These are phyloP conservation scores for Anguilla anguilla DNA, from an alignment of 2,797 vertebrate genomes.

Conservation along the genomic window DNA sequence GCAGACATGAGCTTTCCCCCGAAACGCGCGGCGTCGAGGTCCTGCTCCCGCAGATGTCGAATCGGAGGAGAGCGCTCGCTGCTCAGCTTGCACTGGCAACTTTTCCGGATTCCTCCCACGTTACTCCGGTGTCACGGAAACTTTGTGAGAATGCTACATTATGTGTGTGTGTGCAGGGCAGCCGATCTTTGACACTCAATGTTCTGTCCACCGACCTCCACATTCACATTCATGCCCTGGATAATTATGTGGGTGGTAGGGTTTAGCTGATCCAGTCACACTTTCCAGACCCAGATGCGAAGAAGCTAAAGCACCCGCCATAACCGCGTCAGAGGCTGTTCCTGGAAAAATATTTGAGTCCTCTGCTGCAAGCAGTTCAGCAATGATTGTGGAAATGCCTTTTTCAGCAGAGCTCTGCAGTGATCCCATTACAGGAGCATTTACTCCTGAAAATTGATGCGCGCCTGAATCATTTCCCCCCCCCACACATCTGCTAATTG, in stretches of 20 bases:
- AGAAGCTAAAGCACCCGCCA: too few relatives aligned
- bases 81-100: background rate
- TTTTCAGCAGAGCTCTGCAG: background rate
- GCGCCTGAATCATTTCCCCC: too few relatives aligned
- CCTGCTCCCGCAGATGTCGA: background rate
- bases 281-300: background rate
- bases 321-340: too few relatives aligned
- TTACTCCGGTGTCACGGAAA: background rate
- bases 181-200: background rate
- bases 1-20: background rate
- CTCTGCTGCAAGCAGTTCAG: too few relatives aligned
- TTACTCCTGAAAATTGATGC: too few relatives aligned
- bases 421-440: too few relatives aligned
- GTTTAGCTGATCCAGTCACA: background rate
- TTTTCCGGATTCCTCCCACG: background rate
- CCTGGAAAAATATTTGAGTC: too few relatives aligned
- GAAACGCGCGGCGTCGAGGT: background rate
- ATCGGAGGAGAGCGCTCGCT: background rate
- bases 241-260: background rate
- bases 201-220: background rate
- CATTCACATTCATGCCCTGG: background rate
- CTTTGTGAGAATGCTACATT: background rate
- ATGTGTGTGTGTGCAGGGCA: background rate
- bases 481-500: too few relatives aligned
- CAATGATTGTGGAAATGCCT: background rate